These are phyloP conservation scores for Microctonus hyperodae DNA, from an alignment of 2,888 invertebrate species.

Conservation along the genomic window DNA sequence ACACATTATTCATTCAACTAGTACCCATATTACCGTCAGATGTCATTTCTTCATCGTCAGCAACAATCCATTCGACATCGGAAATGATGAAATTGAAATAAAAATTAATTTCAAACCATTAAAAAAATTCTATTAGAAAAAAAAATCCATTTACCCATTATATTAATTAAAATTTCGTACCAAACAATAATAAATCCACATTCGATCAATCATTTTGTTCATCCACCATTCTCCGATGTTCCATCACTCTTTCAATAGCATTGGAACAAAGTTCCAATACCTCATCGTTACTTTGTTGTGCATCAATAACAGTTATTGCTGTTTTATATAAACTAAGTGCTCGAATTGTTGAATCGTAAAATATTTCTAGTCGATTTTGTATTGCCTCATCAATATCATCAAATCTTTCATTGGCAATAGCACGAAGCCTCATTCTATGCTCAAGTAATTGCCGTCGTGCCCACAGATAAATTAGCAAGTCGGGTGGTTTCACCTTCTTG, in stretches of 20 bases:
- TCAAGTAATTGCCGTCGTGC: conserved; percentile 41
- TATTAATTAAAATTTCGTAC: too few species aligned
- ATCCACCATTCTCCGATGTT: not conserved
- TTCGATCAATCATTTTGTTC: not conserved
- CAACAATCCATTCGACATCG: not conserved
- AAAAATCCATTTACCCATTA: not conserved
- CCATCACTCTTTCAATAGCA: not conserved
- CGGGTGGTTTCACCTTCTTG: conserved; percentile 39
- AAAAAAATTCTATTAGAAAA: not conserved
- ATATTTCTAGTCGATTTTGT: conserved; percentile 34
- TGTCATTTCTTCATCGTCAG: not conserved
- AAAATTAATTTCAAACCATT: not conserved
- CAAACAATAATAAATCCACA: not conserved
- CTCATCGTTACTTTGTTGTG: conserved; percentile 34
- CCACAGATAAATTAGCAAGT: conserved; percentile 44
- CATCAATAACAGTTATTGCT: conserved; percentile 35
- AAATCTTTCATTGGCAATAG: conserved; percentile 35
- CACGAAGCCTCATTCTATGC: conserved; percentile 36
- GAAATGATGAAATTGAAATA: not conserved
- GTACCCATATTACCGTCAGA: not conserved
- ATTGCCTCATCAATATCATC: conserved; percentile 39
- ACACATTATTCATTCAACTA: conserved; percentile 15
- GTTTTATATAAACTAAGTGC: conserved; percentile 31
- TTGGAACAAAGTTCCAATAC: not conserved
- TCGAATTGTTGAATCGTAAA: conserved; percentile 33